Evolutionary conservation across 2,888 invertebrate species (phyloP), one percentile per base, ranked within the genome.

Genomic region (Malthinus flaveolus): DNA sequence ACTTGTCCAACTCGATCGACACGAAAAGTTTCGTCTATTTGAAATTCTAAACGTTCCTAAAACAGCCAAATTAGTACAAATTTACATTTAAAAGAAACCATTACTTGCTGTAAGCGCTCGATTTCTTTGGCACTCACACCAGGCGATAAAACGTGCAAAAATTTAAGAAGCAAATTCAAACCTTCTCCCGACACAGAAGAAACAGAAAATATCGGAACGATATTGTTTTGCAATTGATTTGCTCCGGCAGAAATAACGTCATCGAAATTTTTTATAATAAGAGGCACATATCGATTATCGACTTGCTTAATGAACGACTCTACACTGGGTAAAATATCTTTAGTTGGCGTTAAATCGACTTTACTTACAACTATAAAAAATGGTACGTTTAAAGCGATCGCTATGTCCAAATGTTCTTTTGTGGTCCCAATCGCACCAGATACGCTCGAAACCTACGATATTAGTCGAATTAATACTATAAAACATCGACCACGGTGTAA

Each of bases 281-380:
- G 78, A 1, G 90, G 89, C 12, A 87, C 83, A 75, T 83, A 76
- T 23, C 83, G 78, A 71, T 86, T 87, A 5, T 88, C 88, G 11
- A 87, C 85, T 49, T 85, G 83, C 59, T 87, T 87, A 32, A 90
- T 79, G 48, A 88, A 80, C 34, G 81, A 79, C 68, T 87, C 85
- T 39, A 91, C 71, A 68, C 84, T 83, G 61, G 81, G 78, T 42
- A 85, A 74, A 8, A 84, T 83, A 61, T 76, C 75, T 15, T 79
- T 78, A 1, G 84, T 82, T 2, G 83, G 79, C n/a, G 90, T 89
- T 55, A 95, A 83, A 79, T 99, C 98, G 55, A 89, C 90, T 82
- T 99, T 99, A 60, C 93, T 96, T 58, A 99, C 85, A 1, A 97
- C 93, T 10, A 95, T 89, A 76, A 97, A 95, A 77, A 97, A 90